Conservation (phyloP, 1,140 invertebrate species). For the Drosophila burlai region DNA sequence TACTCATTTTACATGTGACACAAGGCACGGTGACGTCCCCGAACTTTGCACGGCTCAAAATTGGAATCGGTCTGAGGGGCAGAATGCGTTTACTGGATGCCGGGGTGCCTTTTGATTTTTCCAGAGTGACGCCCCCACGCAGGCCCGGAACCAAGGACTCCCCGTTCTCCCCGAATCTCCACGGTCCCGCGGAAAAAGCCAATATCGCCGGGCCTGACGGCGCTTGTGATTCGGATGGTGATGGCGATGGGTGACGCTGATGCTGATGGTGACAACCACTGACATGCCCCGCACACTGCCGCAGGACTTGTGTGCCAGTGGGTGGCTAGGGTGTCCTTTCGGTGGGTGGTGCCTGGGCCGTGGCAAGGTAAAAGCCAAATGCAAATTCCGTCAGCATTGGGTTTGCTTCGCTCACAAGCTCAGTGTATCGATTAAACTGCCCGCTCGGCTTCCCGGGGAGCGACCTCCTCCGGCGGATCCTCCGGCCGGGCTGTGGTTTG, state of each 20-base stretch:
- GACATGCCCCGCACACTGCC: constrained; percentile 59
- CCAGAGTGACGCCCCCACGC: constrained; percentile 50
- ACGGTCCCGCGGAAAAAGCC: constrained; percentile 59
- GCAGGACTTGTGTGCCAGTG: constrained; percentile 22
- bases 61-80: constrained; percentile 25
- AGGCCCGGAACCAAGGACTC: background rate
- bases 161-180: background rate
- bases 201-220: constrained; percentile 69
- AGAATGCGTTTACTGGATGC: constrained; percentile 39
- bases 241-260: constrained; percentile 55
- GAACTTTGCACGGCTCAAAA: constrained; percentile 33
- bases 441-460: constrained; percentile 59
- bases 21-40: constrained; percentile 43
- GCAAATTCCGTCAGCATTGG: constrained; percentile 76
- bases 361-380: constrained; percentile 52
- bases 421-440: constrained; percentile 79
- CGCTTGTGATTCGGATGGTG: constrained; percentile 44
- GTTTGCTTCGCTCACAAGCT: constrained; percentile 64
- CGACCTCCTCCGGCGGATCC: constrained; percentile 43
- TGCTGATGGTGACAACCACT: constrained; percentile 78
- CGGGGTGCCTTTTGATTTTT: constrained; percentile 56
- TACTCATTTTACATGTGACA: constrained; percentile 39
- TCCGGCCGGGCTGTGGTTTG: constrained; percentile 55
- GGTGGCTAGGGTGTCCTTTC: constrained; percentile 1
- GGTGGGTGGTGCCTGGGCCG: constrained; percentile 1